These are phyloP conservation scores for Thelaira solivaga DNA, from an alignment of 2,888 invertebrate species.

Conservation along the genomic window DNA sequence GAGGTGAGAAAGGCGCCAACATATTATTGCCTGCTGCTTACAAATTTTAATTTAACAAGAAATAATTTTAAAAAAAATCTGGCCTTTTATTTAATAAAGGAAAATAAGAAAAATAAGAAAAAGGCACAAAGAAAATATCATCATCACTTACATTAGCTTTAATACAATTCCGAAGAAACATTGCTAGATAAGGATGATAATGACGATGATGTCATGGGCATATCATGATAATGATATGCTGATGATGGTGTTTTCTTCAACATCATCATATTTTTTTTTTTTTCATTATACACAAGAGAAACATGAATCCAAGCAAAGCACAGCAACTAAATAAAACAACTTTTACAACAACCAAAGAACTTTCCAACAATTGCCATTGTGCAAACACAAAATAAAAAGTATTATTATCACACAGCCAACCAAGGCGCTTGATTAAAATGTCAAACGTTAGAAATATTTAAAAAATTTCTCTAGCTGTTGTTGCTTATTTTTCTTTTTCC, in stretches of 20 bases:
- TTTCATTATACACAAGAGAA: constrained; percentile 27
- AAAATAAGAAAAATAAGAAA: neutral
- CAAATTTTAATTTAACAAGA: neutral
- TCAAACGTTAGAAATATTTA: constrained; percentile 52
- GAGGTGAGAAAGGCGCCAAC: neutral
- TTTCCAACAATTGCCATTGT: neutral
- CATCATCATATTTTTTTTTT: constrained; percentile 2
- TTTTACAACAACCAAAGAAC: neutral
- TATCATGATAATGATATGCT: constrained; percentile 21
- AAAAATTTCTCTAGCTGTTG: constrained; percentile 30
- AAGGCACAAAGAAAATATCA: neutral
- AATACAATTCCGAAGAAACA: constrained; percentile 25
- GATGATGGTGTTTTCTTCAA: constrained; percentile 19
- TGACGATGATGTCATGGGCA: constrained; percentile 1
- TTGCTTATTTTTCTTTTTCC: neutral
- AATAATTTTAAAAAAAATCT: too few relatives aligned
- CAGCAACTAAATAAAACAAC: constrained; percentile 2
- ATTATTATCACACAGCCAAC: neutral
- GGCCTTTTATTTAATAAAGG: constrained; percentile 21
- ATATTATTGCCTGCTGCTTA: too few relatives aligned
- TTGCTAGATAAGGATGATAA: neutral
- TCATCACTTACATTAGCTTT: constrained; percentile 40
- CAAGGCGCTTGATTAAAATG: constrained; percentile 58
- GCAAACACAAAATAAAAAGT: constrained; percentile 1
- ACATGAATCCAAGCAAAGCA: neutral